Percentiles rank a stretch among this genome's conserved stretches.
Evolutionary conservation across 2,888 invertebrate genomes (phyloP).

Genomic region (Glyphotaelius pellucidus): DNA sequence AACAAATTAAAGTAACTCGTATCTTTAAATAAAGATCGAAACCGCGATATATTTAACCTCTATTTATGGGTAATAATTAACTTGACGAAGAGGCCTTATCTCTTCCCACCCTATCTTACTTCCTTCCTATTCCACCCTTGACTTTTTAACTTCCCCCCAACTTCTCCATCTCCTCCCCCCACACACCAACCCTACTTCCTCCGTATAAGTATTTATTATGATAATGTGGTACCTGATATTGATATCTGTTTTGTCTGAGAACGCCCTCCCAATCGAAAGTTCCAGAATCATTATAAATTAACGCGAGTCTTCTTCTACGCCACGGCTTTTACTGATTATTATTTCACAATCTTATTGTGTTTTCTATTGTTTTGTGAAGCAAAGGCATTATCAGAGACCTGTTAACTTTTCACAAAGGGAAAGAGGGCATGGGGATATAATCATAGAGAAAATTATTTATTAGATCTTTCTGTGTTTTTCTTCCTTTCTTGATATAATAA

Average conservation of each 20-base stretch:
- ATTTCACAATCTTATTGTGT: conserved; percentile 34
- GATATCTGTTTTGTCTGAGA: conserved; percentile 56
- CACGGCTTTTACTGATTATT: conserved; percentile 3
- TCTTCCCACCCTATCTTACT: conserved; percentile 19
- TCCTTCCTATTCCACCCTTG: conserved; percentile 38
- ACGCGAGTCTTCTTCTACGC: not conserved
- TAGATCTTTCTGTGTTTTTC: not conserved
- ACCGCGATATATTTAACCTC: conserved; percentile 12
- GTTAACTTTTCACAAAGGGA: not conserved
- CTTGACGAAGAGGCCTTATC: conserved; percentile 37
- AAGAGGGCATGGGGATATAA: not conserved
- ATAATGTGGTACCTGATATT: conserved; percentile 56
- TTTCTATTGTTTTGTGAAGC: conserved; percentile 40
- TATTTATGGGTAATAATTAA: conserved; percentile 17
- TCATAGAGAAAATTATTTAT: not conserved
- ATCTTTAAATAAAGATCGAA: not conserved
- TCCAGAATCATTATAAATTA: conserved; percentile 55
- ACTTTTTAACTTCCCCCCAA: conserved; percentile 46
- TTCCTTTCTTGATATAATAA: not conserved
- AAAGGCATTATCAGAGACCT: conserved; percentile 26
- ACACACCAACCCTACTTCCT: not conserved
- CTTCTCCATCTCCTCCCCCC: not conserved
- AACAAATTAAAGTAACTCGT: not conserved
- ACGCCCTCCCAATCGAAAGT: conserved; percentile 42
- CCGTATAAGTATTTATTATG: conserved; percentile 56